Base-by-base conservation (phyloP, 1,140 invertebrate genomes). In the fruit fly (Drosophila melanogaster) region DNA sequence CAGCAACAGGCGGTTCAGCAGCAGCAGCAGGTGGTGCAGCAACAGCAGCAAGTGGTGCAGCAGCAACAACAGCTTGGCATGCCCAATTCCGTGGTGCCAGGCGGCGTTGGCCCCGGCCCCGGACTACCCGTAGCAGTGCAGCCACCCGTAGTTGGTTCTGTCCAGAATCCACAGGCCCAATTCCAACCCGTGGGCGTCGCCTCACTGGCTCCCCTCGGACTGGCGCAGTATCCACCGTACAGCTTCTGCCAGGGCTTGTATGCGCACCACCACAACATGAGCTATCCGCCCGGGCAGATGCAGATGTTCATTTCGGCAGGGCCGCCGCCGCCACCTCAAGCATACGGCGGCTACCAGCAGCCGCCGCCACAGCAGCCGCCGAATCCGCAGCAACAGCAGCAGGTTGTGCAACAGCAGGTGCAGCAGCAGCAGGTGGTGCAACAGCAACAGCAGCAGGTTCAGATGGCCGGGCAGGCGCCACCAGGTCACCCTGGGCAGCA, bases 101-200 rank as follows among this genome's bases (percentile, higher is more conserved):
- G 67, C 3, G 76, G 64, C 38, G 65, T 50, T 0, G 72, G 78
- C 26, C 77, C 71, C 3, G 69, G 69, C 44, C 77, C 79, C 3
- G 66, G 61, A 14, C 64, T 90, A 12, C 51, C 80, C 0, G 66
- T 70, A 8, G 33, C 66, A 6, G 67, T 71, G n/a, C 83, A 81
- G 10, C 90, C 89, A 2, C 94, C 94, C 0, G 94, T 95, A 0
- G 94, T 95, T 0, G 94, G 94, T 0, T 94, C 94, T 6, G 93
- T 71, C 12, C 43, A 37, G 19, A 71, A 93, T 5, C 94, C 50
- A 78, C 93, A 44, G 93, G 94, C 30, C 92, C 64, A 67, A 60
- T 94, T 40, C 93, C 94, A 78, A 93, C 93, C 30, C 93, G 75
- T 33, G 93, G 94, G 87, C 24, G 90, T 92, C 6, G 76, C 90